A percentile compares a stretch with the other conserved stretches of the same genome.
Evolutionary conservation across 2,797 vertebrate species (phyloP).

Genomic region (Falco berigora): DNA sequence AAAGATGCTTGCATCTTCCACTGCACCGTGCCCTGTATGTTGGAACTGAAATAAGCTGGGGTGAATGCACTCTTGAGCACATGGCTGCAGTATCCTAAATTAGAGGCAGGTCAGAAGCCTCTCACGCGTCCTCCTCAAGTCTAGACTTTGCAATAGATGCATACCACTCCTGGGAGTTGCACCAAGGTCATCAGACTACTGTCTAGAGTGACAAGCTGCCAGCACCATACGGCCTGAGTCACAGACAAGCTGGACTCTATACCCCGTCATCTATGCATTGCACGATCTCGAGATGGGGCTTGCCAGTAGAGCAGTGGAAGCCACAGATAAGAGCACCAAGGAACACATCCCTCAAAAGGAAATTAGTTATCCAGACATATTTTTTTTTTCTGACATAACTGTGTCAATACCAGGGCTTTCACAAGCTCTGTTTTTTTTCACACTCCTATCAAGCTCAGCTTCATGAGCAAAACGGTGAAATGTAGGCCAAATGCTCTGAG

Average conservation of each 20-base stretch:
- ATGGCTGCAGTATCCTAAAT: background rate
- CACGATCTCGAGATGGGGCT: background rate
- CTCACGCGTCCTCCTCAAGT: background rate
- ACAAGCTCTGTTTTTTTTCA: background rate
- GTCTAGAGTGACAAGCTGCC: background rate
- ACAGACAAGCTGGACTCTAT: background rate
- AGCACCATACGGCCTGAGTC: background rate
- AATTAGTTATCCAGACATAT: background rate
- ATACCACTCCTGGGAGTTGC: background rate
- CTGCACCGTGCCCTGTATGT: rapidly evolving
- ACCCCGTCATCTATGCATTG: background rate
- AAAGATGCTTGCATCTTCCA: background rate
- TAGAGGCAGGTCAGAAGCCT: background rate
- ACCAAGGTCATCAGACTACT: background rate
- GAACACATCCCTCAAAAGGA: background rate
- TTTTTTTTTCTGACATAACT: background rate
- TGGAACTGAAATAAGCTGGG: background rate
- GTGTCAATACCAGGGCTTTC: background rate
- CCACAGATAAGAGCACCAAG: background rate
- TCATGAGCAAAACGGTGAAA: background rate
- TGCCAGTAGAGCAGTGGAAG: background rate
- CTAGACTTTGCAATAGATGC: background rate
- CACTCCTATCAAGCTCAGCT: background rate
- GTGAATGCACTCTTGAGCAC: background rate
- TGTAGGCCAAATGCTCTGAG: background rate